A percentile compares a stretch with the other conserved stretches of the same genome.
These are phyloP conservation scores for Melanotaenia nigrans DNA, from an alignment of 2,797 vertebrate genomes.

Conservation along the genomic window DNA sequence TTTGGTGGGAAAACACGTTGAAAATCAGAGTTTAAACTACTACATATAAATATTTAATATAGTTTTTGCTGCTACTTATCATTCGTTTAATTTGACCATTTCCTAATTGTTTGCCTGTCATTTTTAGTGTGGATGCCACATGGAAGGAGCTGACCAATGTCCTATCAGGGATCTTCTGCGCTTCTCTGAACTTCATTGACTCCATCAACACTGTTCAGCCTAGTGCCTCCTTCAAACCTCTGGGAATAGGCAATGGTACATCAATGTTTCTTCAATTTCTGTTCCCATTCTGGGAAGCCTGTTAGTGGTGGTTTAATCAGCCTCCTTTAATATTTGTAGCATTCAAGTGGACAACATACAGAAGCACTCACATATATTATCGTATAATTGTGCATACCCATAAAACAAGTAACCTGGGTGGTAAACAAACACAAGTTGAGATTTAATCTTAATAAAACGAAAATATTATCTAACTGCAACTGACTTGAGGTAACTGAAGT, in stretches of 20 bases:
- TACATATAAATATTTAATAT: no score
- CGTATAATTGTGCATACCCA: background rate
- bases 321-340: background rate
- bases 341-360: background rate
- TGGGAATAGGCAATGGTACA: conserved; percentile 93
- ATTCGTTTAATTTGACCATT: background rate
- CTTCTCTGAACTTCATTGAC: conserved; percentile 98
- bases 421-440: background rate
- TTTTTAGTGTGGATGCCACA: conserved; percentile 87
- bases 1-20: background rate
- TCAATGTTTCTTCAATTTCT: conserved; percentile 59
- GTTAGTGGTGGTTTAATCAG: background rate
- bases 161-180: conserved; percentile 96
- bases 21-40: background rate
- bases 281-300: background rate
- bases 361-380: background rate
- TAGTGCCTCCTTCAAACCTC: conserved; percentile 95
- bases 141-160: conserved; percentile 98
- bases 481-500: no score
- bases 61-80: background rate
- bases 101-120: background rate
- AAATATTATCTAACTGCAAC: no score
- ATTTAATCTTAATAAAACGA: background rate
- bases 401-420: background rate
- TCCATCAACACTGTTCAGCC: conserved; percentile 96